Conservation (phyloP, 2,113 vertebrate genomes). For the Isichthys henryi region DNA sequence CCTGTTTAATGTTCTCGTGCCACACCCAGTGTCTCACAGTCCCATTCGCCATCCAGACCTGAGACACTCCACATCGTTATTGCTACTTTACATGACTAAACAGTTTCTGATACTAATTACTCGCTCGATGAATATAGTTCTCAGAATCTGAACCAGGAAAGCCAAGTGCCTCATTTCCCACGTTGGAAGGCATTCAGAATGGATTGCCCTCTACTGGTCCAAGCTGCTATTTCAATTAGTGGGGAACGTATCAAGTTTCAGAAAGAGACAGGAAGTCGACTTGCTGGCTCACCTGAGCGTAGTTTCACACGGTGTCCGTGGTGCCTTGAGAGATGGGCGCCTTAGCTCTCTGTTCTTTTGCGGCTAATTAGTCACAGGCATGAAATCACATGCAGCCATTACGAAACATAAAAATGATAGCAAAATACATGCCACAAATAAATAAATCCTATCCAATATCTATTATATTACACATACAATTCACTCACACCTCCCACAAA, state of each 20-base stretch:
- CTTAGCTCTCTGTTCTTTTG: conserved; percentile 1
- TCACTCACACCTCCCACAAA: neutral
- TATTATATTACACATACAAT: neutral
- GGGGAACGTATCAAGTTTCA: neutral
- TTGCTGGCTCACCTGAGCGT: neutral
- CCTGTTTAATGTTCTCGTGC: neutral
- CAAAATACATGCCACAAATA: neutral
- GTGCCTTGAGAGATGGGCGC: neutral
- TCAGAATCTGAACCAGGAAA: neutral
- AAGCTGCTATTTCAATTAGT: neutral
- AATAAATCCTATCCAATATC: neutral
- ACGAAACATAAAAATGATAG: neutral
- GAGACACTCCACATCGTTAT: neutral
- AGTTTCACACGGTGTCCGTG: neutral
- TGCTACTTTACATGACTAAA: neutral
- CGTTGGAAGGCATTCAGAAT: neutral
- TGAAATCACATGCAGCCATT: neutral
- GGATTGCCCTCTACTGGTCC: neutral
- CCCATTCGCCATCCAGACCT: neutral
- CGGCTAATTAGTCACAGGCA: neutral
- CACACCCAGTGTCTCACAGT: neutral
- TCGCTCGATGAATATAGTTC: neutral
- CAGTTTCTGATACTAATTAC: neutral
- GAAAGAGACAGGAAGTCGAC: neutral
- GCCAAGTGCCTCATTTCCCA: neutral